Base-by-base conservation (phyloP, 2,888 invertebrate species). In the Oscheius sp. region DNA sequence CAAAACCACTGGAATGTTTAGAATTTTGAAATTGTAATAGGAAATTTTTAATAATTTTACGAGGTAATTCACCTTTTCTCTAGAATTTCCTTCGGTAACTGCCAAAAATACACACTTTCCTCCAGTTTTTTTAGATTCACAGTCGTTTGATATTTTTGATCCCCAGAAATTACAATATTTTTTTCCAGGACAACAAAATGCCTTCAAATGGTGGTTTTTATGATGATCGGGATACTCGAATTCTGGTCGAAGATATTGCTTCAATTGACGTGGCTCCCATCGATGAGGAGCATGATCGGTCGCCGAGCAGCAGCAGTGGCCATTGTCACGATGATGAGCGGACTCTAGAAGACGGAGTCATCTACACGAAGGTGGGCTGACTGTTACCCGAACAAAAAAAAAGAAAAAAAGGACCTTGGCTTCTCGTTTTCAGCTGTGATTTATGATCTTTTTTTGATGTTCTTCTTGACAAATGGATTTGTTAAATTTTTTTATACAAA, bases 241-340 rank as follows among this genome's bases (percentile, higher is more conserved):
- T 63, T 16, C 25, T 63, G 13, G 63, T 63, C 2, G 63, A 63
- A 21, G 63, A 63, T 41, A 21, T 63, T 13, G 21, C 21, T 2
- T 25, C 13, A 18, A 25, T 43, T 21, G 45, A 13, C 1, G 21
- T 3, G 43, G 63, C n/a, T 0, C 3, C 35, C 35, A 35, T 35
- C 35, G 35, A 9, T 6, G 35, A 35, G 9, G 35, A 35, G 9
- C 35, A 59, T n/a, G 59, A 59, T 21, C 41, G n/a, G 3, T 29
- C 35, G 16, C 21, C 43, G 18, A 46, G 45, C 43, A 25, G 27
- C 45, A 63, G 45, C 43, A 61, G 46, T 16, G 63, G 63, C 23
- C 63, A 63, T 25, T 63, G 63, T 25, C 63, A 63, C 25, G 12
- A 63, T 45, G 63, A 63, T 13, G 63, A 63, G 16, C 27, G 9